Conservation (phyloP, 2,113 vertebrate species). For the Pelobates fuscus region DNA sequence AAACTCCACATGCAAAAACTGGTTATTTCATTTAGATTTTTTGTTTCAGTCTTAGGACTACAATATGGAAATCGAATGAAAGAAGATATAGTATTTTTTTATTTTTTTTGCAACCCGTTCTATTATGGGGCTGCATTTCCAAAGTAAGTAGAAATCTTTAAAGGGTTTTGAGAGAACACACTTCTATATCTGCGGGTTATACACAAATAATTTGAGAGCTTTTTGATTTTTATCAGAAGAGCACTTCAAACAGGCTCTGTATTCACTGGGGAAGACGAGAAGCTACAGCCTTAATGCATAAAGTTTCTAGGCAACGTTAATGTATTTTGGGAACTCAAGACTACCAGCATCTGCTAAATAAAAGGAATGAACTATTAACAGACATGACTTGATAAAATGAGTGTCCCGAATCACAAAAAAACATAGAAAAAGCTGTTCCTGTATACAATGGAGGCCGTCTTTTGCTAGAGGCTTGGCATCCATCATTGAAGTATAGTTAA, state of each 20-base stretch:
- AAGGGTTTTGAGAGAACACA: constrained; percentile 40
- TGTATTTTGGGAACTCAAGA: constrained; percentile 45
- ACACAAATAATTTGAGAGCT: constrained; percentile 46
- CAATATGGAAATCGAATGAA: too few species aligned
- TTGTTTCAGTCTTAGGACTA: too few species aligned
- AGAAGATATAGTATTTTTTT: not conserved
- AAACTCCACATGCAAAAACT: too few species aligned
- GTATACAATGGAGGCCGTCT: constrained; percentile 22
- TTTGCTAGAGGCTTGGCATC: constrained; percentile 32
- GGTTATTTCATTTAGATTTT: too few species aligned
- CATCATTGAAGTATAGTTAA: constrained; percentile 26
- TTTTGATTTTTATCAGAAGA: constrained; percentile 46
- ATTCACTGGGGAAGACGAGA: constrained; percentile 25
- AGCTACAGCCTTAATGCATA: constrained; percentile 38
- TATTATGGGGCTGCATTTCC: constrained; percentile 24
- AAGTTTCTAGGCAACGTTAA: constrained; percentile 49
- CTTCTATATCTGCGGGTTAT: constrained; percentile 47
- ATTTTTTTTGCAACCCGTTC: not conserved
- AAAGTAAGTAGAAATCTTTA: constrained; percentile 23
- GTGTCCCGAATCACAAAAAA: constrained; percentile 18
- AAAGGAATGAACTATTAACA: constrained; percentile 36
- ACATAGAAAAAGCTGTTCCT: constrained; percentile 12
- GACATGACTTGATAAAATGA: constrained; percentile 11
- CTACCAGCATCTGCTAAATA: constrained; percentile 42
- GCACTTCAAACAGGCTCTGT: constrained; percentile 44